phyloP scores from a whole-genome alignment of 2,888 invertebrate genomes.

The Plagodis pulveraria region DNA sequence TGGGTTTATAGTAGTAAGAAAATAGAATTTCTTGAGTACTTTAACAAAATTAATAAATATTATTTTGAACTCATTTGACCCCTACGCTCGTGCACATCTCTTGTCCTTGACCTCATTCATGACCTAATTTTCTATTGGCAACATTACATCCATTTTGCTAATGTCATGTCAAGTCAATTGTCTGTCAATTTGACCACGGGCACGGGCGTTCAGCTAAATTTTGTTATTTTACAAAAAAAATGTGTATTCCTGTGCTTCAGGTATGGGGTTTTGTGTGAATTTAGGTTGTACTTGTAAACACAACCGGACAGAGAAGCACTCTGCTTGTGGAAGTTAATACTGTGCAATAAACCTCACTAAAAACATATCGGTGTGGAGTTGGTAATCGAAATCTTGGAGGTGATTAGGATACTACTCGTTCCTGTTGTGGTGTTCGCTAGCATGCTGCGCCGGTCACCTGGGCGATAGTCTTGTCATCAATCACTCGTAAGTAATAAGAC shows the following conservation, averaged over 20 bases:
- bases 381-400: slow-evolving; percentile 18
- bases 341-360: slow-evolving; percentile 13
- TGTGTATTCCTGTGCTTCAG: slow-evolving; percentile 32
- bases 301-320: slow-evolving; percentile 1
- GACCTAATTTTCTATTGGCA: slow-evolving; percentile 41
- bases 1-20: too few species aligned
- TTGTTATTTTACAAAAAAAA: slow-evolving; percentile 27
- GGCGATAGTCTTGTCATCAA: slow-evolving; percentile 1
- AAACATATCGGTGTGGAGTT: slow-evolving; percentile 8
- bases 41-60: too few species aligned
- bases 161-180: slow-evolving; percentile 21
- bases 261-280: slow-evolving; percentile 5
- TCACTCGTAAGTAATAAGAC: slow-evolving; percentile 26
- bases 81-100: too few species aligned
- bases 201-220: slow-evolving; percentile 41
- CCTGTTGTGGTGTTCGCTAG: slow-evolving; percentile 2
- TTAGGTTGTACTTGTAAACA: not conserved
- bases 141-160: slow-evolving; percentile 19
- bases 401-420: not conserved
- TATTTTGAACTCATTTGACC: too few species aligned
- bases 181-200: slow-evolving; percentile 42
- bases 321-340: slow-evolving; percentile 2
- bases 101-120: slow-evolving; percentile 41
- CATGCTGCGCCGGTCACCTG: slow-evolving; percentile 27
- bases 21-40: too few species aligned